Evolutionary conservation across 2,113 vertebrate genomes (phyloP), one percentile per base, ranked within the genome.

Genomic region (Pampusana beccarii): DNA sequence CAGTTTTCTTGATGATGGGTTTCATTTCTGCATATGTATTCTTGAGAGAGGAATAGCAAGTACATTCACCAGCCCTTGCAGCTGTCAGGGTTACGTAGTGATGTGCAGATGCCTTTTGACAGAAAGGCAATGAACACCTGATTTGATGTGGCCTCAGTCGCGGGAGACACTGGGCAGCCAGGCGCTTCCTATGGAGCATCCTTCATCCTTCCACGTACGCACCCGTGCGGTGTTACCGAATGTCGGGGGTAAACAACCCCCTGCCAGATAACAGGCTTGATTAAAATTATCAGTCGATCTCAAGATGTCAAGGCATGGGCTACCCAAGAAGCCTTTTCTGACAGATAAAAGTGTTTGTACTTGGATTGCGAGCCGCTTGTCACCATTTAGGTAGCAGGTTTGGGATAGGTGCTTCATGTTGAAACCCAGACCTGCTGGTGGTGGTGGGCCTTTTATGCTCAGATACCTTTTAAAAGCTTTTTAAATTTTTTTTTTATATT

Each of bases 81-180:
- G 28, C 44, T 72, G 9, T 12, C 5, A 5, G 40, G 17, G 46
- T 72, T 42, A 7, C 0, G 19, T 11, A 11, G 19, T 24, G 44
- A 28, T 38, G 51, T 24, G 38, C 16, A 7, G 4, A 36, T 34
- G 16, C 19, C 40, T 24, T 24, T 54, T 11, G 33, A 46, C 18
- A 46, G 44, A 19, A 18, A 46, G 10, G 44, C 18, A 9, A 17
- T 9, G 10, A 18, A 46, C 10, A 60, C 12, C 15, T 15, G 7
- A 31, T 14, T 31, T 0, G 0, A 8, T 4, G 5, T 0, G 1
- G 12, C 21, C 18, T 54, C 14, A 11, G 16, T 10, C 0, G 0
- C 1, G 6, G 18, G 53, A 57, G 34, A 12, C 0, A 1, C 1
- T 2, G 18, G 78, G 44, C 19, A 53, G 18, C 28, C 5, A 2